Evolutionary conservation across 2,113 vertebrate species (phyloP), one percentile per base, ranked within the genome.

Genomic region (Verasper variegatus): DNA sequence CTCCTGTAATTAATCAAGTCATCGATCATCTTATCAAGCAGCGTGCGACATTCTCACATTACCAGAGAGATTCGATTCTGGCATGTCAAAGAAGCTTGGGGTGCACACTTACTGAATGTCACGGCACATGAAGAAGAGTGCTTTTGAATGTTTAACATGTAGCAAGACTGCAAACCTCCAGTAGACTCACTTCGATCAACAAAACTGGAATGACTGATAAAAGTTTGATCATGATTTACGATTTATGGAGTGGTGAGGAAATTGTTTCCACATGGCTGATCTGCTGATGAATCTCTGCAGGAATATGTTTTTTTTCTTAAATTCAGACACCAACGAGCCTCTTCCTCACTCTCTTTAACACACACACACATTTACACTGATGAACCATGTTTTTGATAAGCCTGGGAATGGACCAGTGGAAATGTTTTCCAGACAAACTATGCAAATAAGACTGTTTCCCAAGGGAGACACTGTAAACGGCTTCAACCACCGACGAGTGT

Each of bases 391-490:
- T 72, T 85, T 89, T 86, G 77, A 91, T 82, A 81, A 88, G 88
- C 77, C 86, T 86, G 86, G 85, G 86, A 89, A 91, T 79, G 70
- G 71, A 86, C 74, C 65, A 80, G 61, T 81, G 78, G 78, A 90
- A 90, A 90, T 91, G 86, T 81, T 91, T 91, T 91, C 90, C 89
- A 88, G 89, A 83, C 76, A 21, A 87, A 82, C 88, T 92, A 92
- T 92, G 87, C 87, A 92, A 92, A 93, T 92, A 91, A 84, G 81
- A 77, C 67, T 27, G 27, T 63, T 42, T 90, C 86, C 81, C 83
- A 47, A 24, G 85, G 86, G 91, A 90, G 78, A 86, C 63, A 71
- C 78, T 70, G 74, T 87, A 87, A 93, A 90, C 68, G 75, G 77
- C 78, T 83, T 82, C 63, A 86, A 84, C 88, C 82, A 86, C 80